A percentile compares a stretch with the other conserved stretches of the same genome.
Evolutionary conservation across 2,113 vertebrate genomes (phyloP).

Genomic region (Callaeas wilsoni): DNA sequence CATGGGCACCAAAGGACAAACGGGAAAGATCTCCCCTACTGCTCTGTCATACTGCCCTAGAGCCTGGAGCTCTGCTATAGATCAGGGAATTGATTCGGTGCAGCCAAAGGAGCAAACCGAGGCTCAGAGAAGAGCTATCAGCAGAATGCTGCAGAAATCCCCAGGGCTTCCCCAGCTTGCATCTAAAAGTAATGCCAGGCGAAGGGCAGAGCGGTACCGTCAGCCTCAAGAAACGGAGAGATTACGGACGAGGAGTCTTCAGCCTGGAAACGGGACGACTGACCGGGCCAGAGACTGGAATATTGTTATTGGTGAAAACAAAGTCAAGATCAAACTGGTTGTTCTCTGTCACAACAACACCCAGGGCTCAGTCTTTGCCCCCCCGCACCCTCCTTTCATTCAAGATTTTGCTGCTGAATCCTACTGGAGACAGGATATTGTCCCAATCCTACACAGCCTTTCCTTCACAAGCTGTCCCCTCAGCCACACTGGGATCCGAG

Average conservation of each 20-base stretch:
- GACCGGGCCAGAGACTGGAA: not conserved
- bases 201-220: not conserved
- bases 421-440: not conserved
- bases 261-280: not conserved
- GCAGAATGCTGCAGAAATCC: not conserved
- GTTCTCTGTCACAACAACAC: not conserved
- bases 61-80: not conserved
- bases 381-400: not conserved
- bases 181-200: not conserved
- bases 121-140: not conserved
- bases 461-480: not conserved
- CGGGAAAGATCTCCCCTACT: accelerated
- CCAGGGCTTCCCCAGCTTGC: not conserved
- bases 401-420: not conserved
- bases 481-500: not conserved
- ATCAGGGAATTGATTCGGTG: not conserved
- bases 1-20: not conserved
- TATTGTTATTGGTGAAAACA: not conserved
- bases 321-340: not conserved
- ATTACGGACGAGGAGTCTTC: not conserved
- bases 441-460: not conserved
- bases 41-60: not conserved
- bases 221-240: not conserved
- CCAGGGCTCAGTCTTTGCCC: not conserved
- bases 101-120: not conserved